These are phyloP conservation scores for Hirtodrosophila trivittata DNA, from an alignment of 2,888 invertebrate genomes.

Conservation along the genomic window DNA sequence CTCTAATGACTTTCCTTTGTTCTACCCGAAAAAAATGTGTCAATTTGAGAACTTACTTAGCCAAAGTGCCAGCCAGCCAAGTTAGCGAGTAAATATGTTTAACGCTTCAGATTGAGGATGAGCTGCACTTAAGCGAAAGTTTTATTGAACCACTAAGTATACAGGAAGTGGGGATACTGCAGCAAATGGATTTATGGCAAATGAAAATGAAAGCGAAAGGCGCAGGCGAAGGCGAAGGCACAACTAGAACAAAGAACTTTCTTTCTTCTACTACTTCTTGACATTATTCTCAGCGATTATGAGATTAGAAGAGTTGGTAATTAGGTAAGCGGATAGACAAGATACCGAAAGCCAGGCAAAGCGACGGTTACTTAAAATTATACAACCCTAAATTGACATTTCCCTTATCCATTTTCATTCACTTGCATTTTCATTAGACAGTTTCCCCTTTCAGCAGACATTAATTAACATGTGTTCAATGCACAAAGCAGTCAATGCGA, in stretches of 20 bases:
- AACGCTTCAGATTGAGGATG: slow-evolving; percentile 40
- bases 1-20: slow-evolving; percentile 68
- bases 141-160: slow-evolving; percentile 33
- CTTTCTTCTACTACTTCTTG: slow-evolving; percentile 19
- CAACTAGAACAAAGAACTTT: slow-evolving; percentile 31
- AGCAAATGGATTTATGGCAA: neutral
- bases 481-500: slow-evolving; percentile 45
- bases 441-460: slow-evolving; percentile 29
- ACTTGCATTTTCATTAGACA: slow-evolving; percentile 21
- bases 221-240: neutral
- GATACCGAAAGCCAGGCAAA: neutral
- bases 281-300: slow-evolving; percentile 23
- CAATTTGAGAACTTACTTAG: slow-evolving; percentile 63
- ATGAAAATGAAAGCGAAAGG: slow-evolving; percentile 4
- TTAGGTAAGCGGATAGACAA: slow-evolving; percentile 11
- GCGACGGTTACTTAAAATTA: neutral
- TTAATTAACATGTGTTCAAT: slow-evolving; percentile 55
- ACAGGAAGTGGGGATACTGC: too few species aligned
- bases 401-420: neutral
- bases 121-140: slow-evolving; percentile 49
- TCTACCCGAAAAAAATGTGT: slow-evolving; percentile 53
- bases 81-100: slow-evolving; percentile 62
- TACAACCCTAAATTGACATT: slow-evolving; percentile 11
- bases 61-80: slow-evolving; percentile 53
- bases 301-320: slow-evolving; percentile 27